Evolutionary conservation across 37 sponge, comb jelly and placozoan species (phyloP), one percentile per base, ranked within the genome.

Genomic region (Trichoplax adhaerens): DNA sequence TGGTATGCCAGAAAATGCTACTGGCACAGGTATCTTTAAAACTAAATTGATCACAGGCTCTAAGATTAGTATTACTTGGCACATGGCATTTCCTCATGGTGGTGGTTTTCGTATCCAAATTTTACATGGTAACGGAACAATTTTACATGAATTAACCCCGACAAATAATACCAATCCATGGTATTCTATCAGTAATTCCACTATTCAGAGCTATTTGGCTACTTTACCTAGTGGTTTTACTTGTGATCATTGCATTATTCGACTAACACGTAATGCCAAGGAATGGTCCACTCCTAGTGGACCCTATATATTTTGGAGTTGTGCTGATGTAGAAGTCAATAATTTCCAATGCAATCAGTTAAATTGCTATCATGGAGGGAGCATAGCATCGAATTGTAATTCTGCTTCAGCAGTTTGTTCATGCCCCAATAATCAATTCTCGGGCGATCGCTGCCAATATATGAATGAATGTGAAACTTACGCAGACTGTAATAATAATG

Each of bases 231-330:
- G 63, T 1, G 76, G 55, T 55, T 78, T 82, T 53, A 56, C 49
- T 57, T 85, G 86, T 74, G 79, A 82, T 2, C 57, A 63, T 1
- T 85, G 86, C 52, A 50, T 62, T 7, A 67, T 85, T n/a, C 86
- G 80, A 56, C 62, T 85, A 49, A 10, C 82, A 7, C 67, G 86
- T 47, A 66, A 85, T n/a, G 86, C 86, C 50, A 74, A 58, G 49
- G 86, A 85, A 57, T 85, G 86, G 86, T 57, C 71, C 0, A 76
- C 73, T 56, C 50, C 78, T 29, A 73, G 76, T 2, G 57, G 62
- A n/a, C 54, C 61, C 7, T 85, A 85, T 79, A 55, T 73, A 64
- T 85, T 85, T 76, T 81, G 79, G 79, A 68, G 71, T 62, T 85
- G 86, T 77, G 82, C 86, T 56, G 82, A 80, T 58, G 57, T 81